Evolutionary conservation across 2,113 vertebrate genomes (phyloP), one percentile per base, ranked within the genome.

Genomic region (Rhinopomastus cyanomelas): DNA sequence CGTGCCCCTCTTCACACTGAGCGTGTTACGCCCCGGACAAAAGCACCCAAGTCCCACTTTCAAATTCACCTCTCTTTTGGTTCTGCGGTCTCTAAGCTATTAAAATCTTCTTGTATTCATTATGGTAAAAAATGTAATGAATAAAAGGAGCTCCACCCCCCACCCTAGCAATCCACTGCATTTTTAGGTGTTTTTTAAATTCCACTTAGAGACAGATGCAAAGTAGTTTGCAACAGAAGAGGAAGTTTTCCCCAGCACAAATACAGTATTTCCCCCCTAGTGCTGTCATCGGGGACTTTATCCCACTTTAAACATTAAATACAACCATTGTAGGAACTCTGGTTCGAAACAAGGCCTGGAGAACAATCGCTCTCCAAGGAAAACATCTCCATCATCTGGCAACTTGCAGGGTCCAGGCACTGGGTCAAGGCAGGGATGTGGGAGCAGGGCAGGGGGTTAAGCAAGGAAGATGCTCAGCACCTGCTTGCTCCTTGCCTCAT

Each of bases 371-470:
- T 16, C 37, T 46, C 32, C 42, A 77, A 67, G 64, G 85, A 42
- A 93, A 91, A 85, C 73, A 79, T 85, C 92, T 27, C 85, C 84
- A 87, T 90, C 90, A 95, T 95, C 94, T 94, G 88, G 93, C 86
- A 85, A 49, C 78, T 91, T 26, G 75, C 93, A 13, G 67, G 79
- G 71, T 73, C 81, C 93, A 67, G 3, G 76, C 0, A 0, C 82
- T 84, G 79, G 92, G 93, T 93, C 92, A 95, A 84, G 75, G 89
- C 59, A 10, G 53, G 72, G 79, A 77, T 86, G 77, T 81, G 30
- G 88, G 66, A 94, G 85, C 85, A 85, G 85, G 89, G 91, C 92
- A 95, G 81, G 81, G 85, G 94, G 94, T 95, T 94, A 93, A 91
- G 93, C 87, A 92, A 89, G 18, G 90, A 95, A 91, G 90, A 90